Percentiles rank a stretch among this genome's conserved stretches.
Conservation (phyloP, 1,140 invertebrate genomes). For the Nasonia vitripennis region DNA sequence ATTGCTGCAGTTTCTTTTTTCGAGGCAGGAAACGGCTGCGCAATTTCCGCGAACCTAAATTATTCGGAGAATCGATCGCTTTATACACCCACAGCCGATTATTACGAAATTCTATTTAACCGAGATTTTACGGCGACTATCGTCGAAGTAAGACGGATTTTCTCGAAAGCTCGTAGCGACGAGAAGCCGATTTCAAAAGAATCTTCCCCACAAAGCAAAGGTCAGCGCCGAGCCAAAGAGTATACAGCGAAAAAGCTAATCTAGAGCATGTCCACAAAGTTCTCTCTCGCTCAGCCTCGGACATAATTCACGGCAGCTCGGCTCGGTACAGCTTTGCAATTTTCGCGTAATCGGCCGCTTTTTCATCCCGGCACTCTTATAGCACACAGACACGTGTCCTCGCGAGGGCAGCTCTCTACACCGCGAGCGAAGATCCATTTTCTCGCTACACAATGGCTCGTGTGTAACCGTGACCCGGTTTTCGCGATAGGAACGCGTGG, state of each 20-base stretch:
- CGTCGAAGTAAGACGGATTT: too few relatives aligned
- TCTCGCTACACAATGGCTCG: neutral
- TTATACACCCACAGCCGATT: neutral
- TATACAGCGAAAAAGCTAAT: neutral
- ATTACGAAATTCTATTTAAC: too few relatives aligned
- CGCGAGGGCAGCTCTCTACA: too few relatives aligned
- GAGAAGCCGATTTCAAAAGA: too few relatives aligned
- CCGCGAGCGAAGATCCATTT: neutral
- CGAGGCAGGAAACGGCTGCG: neutral
- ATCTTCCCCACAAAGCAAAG: too few relatives aligned
- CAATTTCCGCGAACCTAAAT: neutral
- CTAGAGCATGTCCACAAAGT: neutral
- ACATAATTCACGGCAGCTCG: neutral
- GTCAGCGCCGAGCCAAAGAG: too few relatives aligned
- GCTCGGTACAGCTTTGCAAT: neutral
- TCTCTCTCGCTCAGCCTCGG: too few relatives aligned
- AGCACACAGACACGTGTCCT: neutral
- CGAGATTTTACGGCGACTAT: too few relatives aligned
- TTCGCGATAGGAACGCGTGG: neutral
- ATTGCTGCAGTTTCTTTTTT: neutral
- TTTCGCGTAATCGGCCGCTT: neutral
- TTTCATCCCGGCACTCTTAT: neutral
- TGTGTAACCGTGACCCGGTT: conserved; percentile 23
- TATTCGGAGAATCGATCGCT: neutral
- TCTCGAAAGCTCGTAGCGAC: too few relatives aligned